A percentile compares a stretch with the other conserved stretches of the same genome.
Evolutionary conservation across 2,113 vertebrate genomes (phyloP).

Genomic region (Cyprinodon tularosa): DNA sequence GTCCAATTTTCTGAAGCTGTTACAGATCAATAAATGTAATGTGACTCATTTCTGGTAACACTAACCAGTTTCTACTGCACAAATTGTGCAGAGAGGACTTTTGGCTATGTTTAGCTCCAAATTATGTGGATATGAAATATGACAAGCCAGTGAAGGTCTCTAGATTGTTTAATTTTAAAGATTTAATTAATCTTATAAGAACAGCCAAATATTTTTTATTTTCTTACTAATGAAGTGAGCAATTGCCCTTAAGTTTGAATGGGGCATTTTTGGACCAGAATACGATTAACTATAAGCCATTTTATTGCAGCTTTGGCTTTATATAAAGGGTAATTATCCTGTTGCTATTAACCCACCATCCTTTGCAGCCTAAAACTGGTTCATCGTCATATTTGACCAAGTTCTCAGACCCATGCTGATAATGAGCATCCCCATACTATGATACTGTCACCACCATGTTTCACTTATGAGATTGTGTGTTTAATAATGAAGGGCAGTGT

Average conservation of each 20-base stretch:
- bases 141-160: not conserved
- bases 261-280: not conserved
- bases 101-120: not conserved
- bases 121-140: not conserved
- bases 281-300: not conserved
- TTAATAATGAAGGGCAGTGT: conserved; percentile 4
- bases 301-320: not conserved
- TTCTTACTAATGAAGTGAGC: too few relatives aligned
- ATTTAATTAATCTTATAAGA: not conserved
- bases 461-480: not conserved
- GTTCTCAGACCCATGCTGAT: not conserved
- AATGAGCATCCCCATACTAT: not conserved
- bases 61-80: conserved; percentile 4
- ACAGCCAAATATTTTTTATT: too few relatives aligned
- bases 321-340: too few relatives aligned
- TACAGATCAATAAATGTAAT: not conserved
- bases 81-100: not conserved
- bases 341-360: too few relatives aligned
- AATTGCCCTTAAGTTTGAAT: not conserved
- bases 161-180: not conserved
- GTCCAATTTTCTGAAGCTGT: not conserved
- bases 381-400: not conserved
- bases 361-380: not conserved
- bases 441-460: not conserved
- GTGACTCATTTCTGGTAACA: not conserved